Evolutionary conservation across 2,113 vertebrate genomes (phyloP).

Genomic region (Montifringilla adamsi): DNA sequence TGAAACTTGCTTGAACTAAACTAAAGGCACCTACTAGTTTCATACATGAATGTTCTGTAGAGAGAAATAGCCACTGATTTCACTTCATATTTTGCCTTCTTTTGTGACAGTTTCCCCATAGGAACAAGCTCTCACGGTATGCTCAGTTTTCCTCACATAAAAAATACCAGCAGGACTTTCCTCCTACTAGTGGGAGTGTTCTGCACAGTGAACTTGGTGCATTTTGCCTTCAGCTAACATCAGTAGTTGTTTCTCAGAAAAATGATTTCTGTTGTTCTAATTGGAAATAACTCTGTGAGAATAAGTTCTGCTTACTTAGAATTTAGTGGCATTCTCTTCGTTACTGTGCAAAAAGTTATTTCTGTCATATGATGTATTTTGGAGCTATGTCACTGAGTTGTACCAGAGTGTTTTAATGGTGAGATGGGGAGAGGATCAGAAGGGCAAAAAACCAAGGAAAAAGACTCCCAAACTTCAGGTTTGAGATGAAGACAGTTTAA

Average conservation of each 20-base stretch:
- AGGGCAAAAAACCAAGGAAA: neutral
- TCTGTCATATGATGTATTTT: rapidly evolving
- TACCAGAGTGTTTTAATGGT: neutral
- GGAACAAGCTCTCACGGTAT: neutral
- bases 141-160: neutral
- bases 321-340: neutral
- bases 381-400: neutral
- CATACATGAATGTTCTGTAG: neutral
- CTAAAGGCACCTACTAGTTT: neutral
- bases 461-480: neutral
- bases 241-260: neutral
- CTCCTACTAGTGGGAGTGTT: neutral
- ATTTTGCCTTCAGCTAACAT: neutral
- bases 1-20: neutral
- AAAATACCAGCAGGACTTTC: neutral
- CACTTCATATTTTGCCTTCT: neutral
- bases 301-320: neutral
- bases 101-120: neutral
- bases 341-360: neutral
- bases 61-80: neutral
- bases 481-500: neutral
- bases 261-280: neutral
- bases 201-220: neutral
- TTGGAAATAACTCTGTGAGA: neutral
- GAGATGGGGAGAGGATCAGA: neutral